Percentiles rank a stretch among this genome's conserved stretches.
phyloP scores from a whole-genome alignment of 2,797 vertebrate species.

The Poeciliopsis gracilis region DNA sequence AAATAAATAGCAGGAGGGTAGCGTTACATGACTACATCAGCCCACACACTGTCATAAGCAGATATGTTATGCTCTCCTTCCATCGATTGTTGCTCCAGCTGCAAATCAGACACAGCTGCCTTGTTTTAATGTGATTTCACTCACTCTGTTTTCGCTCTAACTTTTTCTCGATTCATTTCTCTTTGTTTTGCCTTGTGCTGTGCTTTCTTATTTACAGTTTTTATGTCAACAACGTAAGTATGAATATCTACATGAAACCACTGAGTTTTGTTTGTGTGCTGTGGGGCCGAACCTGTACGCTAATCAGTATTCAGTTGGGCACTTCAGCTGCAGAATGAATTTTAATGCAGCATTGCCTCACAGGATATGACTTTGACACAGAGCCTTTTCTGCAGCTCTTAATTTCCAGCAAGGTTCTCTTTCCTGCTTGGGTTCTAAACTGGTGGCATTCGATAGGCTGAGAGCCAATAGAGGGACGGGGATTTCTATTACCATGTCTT shows the following conservation, averaged over 20 bases:
- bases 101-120: conserved; percentile 67
- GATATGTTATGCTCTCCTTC: conserved; percentile 50
- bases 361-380: conserved; percentile 63
- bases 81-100: conserved; percentile 56
- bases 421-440: conserved; percentile 47
- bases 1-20: conserved; percentile 64
- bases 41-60: conserved; percentile 70
- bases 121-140: conserved; percentile 62
- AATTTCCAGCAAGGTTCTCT: conserved; percentile 35
- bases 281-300: conserved; percentile 29
- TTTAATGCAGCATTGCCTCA: conserved; percentile 67
- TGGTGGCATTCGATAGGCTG: conserved; percentile 33
- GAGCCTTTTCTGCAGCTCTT: conserved; percentile 47
- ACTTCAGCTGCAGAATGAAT: conserved; percentile 53
- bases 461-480: conserved; percentile 21
- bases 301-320: conserved; percentile 64
- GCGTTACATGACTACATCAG: conserved; percentile 65
- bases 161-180: conserved; percentile 42
- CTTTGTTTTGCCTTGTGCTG: conserved; percentile 10
- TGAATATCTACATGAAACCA: conserved; percentile 7
- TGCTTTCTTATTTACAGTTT: conserved; percentile 26
- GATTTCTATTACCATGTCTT: conserved; percentile 26
- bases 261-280: conserved; percentile 18
- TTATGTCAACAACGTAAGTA: conserved; percentile 8
- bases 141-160: conserved; percentile 45